phyloP scores from a whole-genome alignment of 2,888 invertebrate species.

The Amorpha juglandis region DNA sequence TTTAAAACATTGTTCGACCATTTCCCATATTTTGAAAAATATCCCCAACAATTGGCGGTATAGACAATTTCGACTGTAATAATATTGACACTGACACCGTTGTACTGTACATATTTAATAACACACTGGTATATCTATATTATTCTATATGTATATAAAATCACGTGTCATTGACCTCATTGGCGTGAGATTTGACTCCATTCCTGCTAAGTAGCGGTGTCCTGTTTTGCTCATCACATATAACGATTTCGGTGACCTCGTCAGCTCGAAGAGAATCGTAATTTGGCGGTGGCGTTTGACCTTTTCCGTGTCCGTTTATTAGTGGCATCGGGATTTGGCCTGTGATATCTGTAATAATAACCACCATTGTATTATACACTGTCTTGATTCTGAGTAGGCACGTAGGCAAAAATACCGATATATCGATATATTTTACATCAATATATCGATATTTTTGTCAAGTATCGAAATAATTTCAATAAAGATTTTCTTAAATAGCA shows the following conservation, averaged over 20 bases:
- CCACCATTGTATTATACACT: no score
- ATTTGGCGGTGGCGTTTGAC: constrained; percentile 65
- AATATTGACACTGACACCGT: neutral
- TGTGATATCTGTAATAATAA: constrained; percentile 63
- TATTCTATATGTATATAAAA: constrained; percentile 30
- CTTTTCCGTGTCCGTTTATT: constrained; percentile 47
- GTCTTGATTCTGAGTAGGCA: no score
- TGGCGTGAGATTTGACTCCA: constrained; percentile 39
- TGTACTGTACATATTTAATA: constrained; percentile 16
- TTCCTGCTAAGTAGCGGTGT: constrained; percentile 49
- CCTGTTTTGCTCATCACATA: constrained; percentile 56
- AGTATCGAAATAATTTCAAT: no score
- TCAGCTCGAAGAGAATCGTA: constrained; percentile 64
- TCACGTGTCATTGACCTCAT: constrained; percentile 60
- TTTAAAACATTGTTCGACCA: no score
- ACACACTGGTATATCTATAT: neutral
- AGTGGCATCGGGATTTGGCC: constrained; percentile 65
- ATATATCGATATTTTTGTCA: no score
- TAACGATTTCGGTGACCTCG: constrained; percentile 65
- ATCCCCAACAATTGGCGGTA: neutral
- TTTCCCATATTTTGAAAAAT: no score
- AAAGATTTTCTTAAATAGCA: no score
- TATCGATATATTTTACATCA: no score
- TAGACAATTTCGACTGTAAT: constrained; percentile 8
- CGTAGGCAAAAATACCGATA: no score